phyloP scores from a whole-genome alignment of 2,888 invertebrate genomes.

The Ophion costatus region DNA sequence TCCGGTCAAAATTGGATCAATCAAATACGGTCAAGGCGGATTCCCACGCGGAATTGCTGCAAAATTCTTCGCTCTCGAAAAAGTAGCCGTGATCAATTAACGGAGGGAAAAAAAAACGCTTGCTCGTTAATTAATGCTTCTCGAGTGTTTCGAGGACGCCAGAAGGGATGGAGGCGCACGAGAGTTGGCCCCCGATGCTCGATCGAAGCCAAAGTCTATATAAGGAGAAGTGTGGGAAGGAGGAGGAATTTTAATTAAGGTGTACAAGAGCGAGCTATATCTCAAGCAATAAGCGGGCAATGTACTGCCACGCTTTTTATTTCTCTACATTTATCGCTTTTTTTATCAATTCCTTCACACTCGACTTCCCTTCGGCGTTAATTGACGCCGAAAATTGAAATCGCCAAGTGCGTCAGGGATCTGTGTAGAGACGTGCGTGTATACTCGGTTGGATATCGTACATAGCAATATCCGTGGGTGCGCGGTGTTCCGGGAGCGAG shows the following conservation, averaged over 20 bases:
- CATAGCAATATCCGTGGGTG: conserved; percentile 4
- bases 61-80: neutral
- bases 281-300: conserved; percentile 24
- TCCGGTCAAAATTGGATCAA: too few species aligned
- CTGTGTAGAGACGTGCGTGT: neutral
- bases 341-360: conserved; percentile 28
- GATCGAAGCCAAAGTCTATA: conserved; percentile 22
- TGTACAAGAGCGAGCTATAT: conserved; percentile 38
- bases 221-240: conserved; percentile 8
- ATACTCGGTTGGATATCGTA: conserved; percentile 36
- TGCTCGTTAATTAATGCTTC: conserved; percentile 63
- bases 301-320: conserved; percentile 6
- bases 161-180: neutral
- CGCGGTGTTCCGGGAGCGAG: neutral
- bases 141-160: conserved; percentile 40
- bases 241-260: conserved; percentile 63
- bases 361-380: conserved; percentile 42
- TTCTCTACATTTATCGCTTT: neutral
- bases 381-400: conserved; percentile 60
- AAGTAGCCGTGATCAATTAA: conserved; percentile 40
- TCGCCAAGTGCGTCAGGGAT: conserved; percentile 34
- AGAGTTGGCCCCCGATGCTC: conserved; percentile 11
- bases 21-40: too few species aligned
- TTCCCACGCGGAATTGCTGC: too few species aligned
- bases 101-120: conserved; percentile 29